Percentiles rank a stretch among this genome's conserved stretches.
Conservation (phyloP, 2,113 vertebrate genomes). For the Paraplagusia blochii region DNA sequence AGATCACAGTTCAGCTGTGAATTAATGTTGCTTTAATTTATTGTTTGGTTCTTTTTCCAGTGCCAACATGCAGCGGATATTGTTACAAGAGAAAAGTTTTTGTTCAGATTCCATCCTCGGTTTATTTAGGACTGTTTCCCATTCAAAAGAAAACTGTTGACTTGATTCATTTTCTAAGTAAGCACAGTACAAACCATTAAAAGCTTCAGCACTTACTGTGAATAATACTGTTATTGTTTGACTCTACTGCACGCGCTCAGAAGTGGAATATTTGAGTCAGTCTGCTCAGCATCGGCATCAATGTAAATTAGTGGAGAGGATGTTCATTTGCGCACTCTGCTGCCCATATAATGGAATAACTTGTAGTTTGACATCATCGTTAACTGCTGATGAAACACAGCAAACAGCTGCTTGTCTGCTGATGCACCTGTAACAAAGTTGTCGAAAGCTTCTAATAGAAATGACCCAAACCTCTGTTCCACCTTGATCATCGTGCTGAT, state of each 20-base stretch:
- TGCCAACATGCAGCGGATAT: neutral
- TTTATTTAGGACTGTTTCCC: neutral
- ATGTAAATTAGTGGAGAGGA: slow-evolving; percentile 43
- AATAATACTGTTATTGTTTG: slow-evolving; percentile 11
- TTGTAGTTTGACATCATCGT: slow-evolving; percentile 39
- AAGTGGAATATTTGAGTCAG: slow-evolving; percentile 30
- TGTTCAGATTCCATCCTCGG: slow-evolving; percentile 3
- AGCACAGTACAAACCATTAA: too few relatives aligned
- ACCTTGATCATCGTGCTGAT: too few relatives aligned
- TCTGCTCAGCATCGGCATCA: slow-evolving; percentile 7
- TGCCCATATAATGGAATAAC: slow-evolving; percentile 42
- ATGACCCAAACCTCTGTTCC: too few relatives aligned
- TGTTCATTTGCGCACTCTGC: slow-evolving; percentile 46
- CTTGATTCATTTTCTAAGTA: too few relatives aligned
- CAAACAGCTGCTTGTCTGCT: too few relatives aligned
- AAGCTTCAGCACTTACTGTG: slow-evolving; percentile 7
- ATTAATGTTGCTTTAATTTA: slow-evolving; percentile 56
- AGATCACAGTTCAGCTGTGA: slow-evolving; percentile 77
- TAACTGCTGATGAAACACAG: slow-evolving; percentile 30
- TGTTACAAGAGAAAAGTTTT: slow-evolving; percentile 3
- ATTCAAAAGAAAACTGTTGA: too few relatives aligned
- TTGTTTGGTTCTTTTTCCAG: slow-evolving; percentile 1
- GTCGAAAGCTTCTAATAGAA: too few relatives aligned
- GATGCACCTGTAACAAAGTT: too few relatives aligned
- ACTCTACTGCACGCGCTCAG: slow-evolving; percentile 15